These are phyloP conservation scores for Sphaerodactylus townsendi DNA, from an alignment of 2,113 vertebrate genomes.

Conservation along the genomic window DNA sequence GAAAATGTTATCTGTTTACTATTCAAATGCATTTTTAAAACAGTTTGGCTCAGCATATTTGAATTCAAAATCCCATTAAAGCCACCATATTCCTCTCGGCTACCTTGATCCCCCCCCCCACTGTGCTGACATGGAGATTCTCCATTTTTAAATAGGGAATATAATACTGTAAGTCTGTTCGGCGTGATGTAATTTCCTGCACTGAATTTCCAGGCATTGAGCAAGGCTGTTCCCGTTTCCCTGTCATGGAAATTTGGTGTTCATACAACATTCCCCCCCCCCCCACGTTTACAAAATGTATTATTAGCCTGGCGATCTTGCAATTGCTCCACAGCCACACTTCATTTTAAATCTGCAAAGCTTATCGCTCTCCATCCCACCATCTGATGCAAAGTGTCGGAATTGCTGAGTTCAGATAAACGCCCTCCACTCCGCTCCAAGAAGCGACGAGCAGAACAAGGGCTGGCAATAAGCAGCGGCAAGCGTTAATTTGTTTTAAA, in stretches of 20 bases:
- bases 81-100: conserved; percentile 69
- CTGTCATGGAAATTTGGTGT: conserved; percentile 65
- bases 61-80: conserved; percentile 80
- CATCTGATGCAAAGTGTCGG: conserved; percentile 65
- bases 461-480: conserved; percentile 33
- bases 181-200: conserved; percentile 70
- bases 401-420: conserved; percentile 77
- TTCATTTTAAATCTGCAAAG: conserved; percentile 67
- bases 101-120: conserved; percentile 64
- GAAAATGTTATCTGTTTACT: conserved; percentile 75
- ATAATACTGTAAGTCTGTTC: conserved; percentile 70
- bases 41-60: conserved; percentile 75
- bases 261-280: conserved; percentile 51
- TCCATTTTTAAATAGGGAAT: conserved; percentile 65
- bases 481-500: conserved; percentile 71
- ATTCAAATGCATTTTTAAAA: conserved; percentile 74
- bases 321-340: conserved; percentile 49
- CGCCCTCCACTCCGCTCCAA: conserved; percentile 43
- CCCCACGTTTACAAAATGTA: conserved; percentile 62
- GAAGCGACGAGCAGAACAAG: conserved; percentile 15
- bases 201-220: conserved; percentile 67
- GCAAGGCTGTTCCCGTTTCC: conserved; percentile 62
- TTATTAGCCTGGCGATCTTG: conserved; percentile 62
- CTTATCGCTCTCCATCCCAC: conserved; percentile 61
- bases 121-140: conserved; percentile 51